Percentiles rank a stretch among this genome's conserved stretches.
phyloP scores from a whole-genome alignment of 1,140 invertebrate species.

The Drosophila aff. region DNA sequence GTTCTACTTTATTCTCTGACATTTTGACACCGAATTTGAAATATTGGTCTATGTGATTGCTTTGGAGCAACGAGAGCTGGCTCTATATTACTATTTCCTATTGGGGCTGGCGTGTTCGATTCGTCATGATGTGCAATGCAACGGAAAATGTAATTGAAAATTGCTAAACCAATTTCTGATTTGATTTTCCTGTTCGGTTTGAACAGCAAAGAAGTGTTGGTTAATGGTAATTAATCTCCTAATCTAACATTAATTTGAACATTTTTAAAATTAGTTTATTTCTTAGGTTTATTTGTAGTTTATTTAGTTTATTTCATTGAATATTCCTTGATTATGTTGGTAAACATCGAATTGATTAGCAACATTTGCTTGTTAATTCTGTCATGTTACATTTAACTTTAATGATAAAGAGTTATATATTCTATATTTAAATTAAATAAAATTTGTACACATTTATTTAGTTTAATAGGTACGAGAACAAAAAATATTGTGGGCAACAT shows the following conservation, averaged over 20 bases:
- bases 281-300: not conserved
- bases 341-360: not conserved
- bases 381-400: not conserved
- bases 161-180: conserved; percentile 28
- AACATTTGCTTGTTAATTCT: not conserved
- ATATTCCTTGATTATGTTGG: not conserved
- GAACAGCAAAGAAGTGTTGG: not conserved
- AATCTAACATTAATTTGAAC: too few relatives aligned
- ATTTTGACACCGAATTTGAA: conserved; percentile 6
- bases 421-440: not conserved
- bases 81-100: conserved; percentile 11
- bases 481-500: too few relatives aligned
- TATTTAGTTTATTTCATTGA: not conserved
- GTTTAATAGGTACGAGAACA: too few relatives aligned
- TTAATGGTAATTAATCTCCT: conserved; percentile 3
- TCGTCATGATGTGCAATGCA: conserved; percentile 22
- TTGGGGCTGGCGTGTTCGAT: conserved; percentile 29
- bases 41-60: conserved; percentile 16
- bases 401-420: not conserved
- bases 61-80: conserved; percentile 1
- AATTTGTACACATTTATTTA: not conserved
- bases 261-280: too few relatives aligned
- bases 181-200: conserved; percentile 36
- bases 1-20: conserved; percentile 23
- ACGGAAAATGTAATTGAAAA: conserved; percentile 44